A percentile compares a stretch with the other conserved stretches of the same genome.
Evolutionary conservation across 2,113 vertebrate genomes (phyloP).

Genomic region (Tetrax tetrax): DNA sequence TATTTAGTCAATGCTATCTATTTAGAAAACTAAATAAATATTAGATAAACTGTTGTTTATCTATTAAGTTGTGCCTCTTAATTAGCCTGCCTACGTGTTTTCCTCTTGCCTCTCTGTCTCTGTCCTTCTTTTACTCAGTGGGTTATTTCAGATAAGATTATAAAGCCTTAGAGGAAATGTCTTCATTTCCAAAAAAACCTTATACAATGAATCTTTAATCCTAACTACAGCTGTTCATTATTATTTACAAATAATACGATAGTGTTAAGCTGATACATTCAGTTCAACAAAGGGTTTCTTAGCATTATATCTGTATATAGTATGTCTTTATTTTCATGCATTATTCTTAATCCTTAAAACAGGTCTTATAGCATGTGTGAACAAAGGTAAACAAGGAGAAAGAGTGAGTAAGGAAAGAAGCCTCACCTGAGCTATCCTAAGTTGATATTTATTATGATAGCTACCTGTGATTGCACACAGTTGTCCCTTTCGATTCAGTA

Average conservation of each 20-base stretch:
- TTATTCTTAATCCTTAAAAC: neutral
- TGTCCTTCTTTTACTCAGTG: neutral
- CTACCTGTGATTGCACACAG: neutral
- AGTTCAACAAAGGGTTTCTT: neutral
- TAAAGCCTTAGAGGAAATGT: neutral
- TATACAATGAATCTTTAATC: neutral
- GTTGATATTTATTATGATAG: neutral
- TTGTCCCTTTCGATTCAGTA: neutral
- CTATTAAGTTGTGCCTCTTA: neutral
- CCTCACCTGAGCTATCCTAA: neutral
- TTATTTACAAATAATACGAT: neutral
- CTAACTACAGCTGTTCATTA: neutral
- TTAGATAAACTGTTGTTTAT: neutral
- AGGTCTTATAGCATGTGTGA: neutral
- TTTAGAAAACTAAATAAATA: neutral
- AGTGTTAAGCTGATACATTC: neutral
- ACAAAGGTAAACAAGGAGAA: neutral
- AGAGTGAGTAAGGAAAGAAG: neutral
- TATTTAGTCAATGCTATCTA: neutral
- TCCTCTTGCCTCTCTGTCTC: neutral
- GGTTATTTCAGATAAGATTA: neutral
- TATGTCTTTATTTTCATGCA: neutral
- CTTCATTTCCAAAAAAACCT: neutral
- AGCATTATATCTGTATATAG: neutral
- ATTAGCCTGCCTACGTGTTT: neutral